Base-by-base conservation (phyloP, 2,888 invertebrate species). In the Galerucella nymphaeae region DNA sequence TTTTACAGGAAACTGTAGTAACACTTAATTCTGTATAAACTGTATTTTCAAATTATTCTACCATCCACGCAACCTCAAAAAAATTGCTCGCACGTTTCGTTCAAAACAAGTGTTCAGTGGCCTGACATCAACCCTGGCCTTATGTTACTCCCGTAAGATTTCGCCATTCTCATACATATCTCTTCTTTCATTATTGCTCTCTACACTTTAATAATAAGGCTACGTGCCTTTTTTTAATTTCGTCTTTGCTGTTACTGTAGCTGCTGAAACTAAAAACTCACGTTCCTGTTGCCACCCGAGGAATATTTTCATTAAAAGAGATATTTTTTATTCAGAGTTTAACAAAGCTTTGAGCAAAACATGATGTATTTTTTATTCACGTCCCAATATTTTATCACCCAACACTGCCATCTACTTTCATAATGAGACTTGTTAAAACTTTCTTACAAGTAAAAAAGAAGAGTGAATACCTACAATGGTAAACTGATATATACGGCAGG, bases 141-240 rank as follows among this genome's bases (percentile, higher is more conserved):
- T 53, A 2, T 18, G 16, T 6, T 53, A 53, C 16, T 18, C 18
- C 18, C 18, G 18, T 16, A 53, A 10, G 16, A 53, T 53, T 48
- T 48, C 18, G 53, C 18, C 18, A 16, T 53, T 53, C 10, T 10
- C 53, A 10, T 10, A 16, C 16, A 18, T 16, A 53, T 18, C 53
- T 53, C 18, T 53, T 53, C 18, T 53, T 53, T 53, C 11, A 53
- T 53, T 53, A 53, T 53, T 53, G 53, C 18, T n/a, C 53, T 18
- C 53, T 16, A 53, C 16, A 53, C 53, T 53, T 53, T 53, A 53
- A 53, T 53, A 18, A 53, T 53, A 53, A 53, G 53, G 9, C 53
- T 53, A 53, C 53, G 53, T 53, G 16, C 53, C 53, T 16, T 53
- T 53, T 53, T 53, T 53, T 53, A 53, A 53, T 53, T 53, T 53